Base-by-base conservation (phyloP, 2,797 vertebrate species). In the Rallus crepitans region DNA sequence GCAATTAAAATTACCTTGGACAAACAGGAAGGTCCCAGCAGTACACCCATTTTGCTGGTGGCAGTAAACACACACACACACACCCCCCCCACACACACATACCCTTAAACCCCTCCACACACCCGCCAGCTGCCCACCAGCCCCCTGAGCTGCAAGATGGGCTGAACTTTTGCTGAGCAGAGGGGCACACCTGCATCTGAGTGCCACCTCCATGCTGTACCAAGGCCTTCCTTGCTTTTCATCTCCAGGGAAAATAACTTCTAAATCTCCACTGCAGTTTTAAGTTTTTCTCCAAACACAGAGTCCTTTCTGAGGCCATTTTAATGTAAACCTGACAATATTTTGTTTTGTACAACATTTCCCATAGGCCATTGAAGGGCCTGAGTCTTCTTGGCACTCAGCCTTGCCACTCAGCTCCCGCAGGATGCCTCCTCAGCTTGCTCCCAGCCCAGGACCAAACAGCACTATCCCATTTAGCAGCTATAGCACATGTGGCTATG, bases 101-200 rank as follows among this genome's bases (percentile, higher is more conserved):
- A 18, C 17, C 42, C 16, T 18, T 15, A 40, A 15, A 45, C 42
- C 42, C 42, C 16, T 15, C 15, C 42, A 48, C 47, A 48, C 47
- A 23, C 21, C 21, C 47, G 8, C 3, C 15, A 45, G 63, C 16
- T 5, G 1, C 45, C 13, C 3, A 0, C 12, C 31, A 42, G 30
- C 4, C 2, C 9, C n/a, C 4, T 0, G 0, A 64, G 33, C 2
- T 2, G 3, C 24, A 27, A 24, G 33, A 25, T 7, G 19, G 47
- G 48, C 35, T 48, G 28, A 70, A 27, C 7, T 70, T 52, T 63
- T 1, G 0, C 39, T 71, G 69, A 8, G 33, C 14, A 31, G 6
- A 19, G 39, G 23, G 71, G 14, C 21, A 23, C 16, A 18, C 12
- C 16, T 4, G 16, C 2, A 3, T 4, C 31, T 23, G 3, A 8